These are phyloP conservation scores for Hirudo medicinalis DNA, from an alignment of 1,140 invertebrate species.

Conservation along the genomic window DNA sequence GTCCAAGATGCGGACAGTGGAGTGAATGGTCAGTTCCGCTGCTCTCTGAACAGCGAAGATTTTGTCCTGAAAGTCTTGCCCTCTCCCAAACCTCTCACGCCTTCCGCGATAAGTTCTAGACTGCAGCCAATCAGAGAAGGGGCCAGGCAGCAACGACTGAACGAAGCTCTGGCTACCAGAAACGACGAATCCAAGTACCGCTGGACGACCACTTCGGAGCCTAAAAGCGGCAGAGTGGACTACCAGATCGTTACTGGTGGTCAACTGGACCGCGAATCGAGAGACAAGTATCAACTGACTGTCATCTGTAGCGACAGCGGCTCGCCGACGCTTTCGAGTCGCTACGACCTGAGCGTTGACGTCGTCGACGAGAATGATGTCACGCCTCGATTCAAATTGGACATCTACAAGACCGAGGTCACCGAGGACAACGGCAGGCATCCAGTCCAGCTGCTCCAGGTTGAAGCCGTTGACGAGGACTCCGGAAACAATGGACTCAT, in stretches of 20 bases:
- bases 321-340: conserved; percentile 72
- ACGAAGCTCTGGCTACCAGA: not conserved
- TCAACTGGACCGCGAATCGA: conserved; percentile 66
- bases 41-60: conserved; percentile 11
- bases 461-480: conserved; percentile 63
- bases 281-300: conserved; percentile 74
- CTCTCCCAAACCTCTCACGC: not conserved
- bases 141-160: too few species aligned
- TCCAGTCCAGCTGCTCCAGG: conserved; percentile 50
- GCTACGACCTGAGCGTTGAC: conserved; percentile 68
- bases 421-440: conserved; percentile 48
- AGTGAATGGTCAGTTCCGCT: conserved; percentile 16
- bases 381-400: conserved; percentile 9
- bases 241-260: conserved; percentile 3
- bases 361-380: conserved; percentile 52
- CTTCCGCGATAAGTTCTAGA: not conserved
- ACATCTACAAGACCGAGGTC: conserved; percentile 53
- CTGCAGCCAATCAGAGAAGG: too few species aligned
- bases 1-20: conserved; percentile 19
- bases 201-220: not conserved
- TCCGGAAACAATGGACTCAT: conserved; percentile 60
- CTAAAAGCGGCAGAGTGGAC: not conserved
- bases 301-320: conserved; percentile 82
- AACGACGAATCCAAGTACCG: not conserved
- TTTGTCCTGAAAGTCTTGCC: conserved; percentile 24